Evolutionary conservation across 2,888 invertebrate genomes (phyloP).

Genomic region (Disparrhopalites patrizii): DNA sequence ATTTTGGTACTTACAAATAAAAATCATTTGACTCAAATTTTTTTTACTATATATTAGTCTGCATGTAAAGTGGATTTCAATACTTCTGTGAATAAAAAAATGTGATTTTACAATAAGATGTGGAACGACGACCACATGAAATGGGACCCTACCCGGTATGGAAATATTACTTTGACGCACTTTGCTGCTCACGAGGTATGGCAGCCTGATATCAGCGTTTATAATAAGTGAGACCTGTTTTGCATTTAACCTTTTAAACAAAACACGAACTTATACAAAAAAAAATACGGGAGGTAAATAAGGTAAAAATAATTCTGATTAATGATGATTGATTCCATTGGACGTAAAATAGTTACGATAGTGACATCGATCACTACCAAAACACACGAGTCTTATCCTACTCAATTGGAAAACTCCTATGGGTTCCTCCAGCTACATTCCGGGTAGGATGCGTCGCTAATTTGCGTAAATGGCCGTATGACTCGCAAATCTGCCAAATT

Average conservation of each 20-base stretch:
- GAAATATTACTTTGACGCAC: constrained; percentile 60
- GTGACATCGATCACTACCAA: constrained; percentile 61
- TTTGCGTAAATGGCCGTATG: constrained; percentile 70
- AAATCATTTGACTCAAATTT: neutral
- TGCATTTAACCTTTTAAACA: neutral
- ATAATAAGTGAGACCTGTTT: constrained; percentile 55
- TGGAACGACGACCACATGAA: constrained; percentile 70
- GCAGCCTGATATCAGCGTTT: constrained; percentile 70
- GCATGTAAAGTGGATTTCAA: neutral
- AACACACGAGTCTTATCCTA: constrained; percentile 58
- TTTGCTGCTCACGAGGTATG: constrained; percentile 70
- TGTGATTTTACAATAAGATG: constrained; percentile 57
- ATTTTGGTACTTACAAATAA: constrained; percentile 58
- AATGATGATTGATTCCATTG: no score
- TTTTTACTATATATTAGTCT: neutral
- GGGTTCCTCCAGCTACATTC: constrained; percentile 68
- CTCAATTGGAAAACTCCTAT: constrained; percentile 58
- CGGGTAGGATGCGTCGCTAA: constrained; percentile 56
- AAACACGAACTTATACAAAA: neutral
- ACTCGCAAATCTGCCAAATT: constrained; percentile 64
- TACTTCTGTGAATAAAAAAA: neutral
- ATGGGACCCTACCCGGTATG: constrained; percentile 68
- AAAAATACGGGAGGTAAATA: no score
- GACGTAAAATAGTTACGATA: constrained; percentile 50
- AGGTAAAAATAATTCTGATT: no score